Percentiles rank a stretch among this genome's conserved stretches.
Conservation (phyloP, 2,113 vertebrate species). For the Bagarius yarrelli region DNA sequence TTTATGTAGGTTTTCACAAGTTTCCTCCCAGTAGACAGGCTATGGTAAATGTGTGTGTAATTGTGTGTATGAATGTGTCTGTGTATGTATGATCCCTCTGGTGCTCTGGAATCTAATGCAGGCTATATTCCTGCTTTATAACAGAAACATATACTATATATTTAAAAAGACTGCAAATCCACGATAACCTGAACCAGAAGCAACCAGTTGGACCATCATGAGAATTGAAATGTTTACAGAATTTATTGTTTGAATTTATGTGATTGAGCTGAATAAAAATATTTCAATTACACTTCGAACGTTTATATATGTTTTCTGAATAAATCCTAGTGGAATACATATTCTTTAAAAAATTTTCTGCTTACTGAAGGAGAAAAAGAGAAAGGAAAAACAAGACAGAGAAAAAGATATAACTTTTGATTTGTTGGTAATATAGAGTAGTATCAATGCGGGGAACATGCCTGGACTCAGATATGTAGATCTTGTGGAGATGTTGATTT, state of each 20-base stretch:
- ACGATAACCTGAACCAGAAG: neutral
- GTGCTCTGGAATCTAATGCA: neutral
- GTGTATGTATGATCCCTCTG: neutral
- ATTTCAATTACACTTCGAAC: neutral
- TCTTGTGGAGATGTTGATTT: conserved; percentile 83
- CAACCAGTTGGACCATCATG: neutral
- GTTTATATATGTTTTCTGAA: too few relatives aligned
- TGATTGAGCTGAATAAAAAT: neutral
- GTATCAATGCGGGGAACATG: conserved; percentile 53
- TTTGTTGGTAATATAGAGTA: too few relatives aligned
- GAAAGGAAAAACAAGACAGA: too few relatives aligned
- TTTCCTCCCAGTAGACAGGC: neutral
- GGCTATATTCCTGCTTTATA: neutral
- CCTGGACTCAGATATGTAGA: conserved; percentile 78
- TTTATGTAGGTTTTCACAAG: neutral
- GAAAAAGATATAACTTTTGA: neutral
- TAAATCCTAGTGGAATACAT: neutral
- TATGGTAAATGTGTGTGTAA: neutral
- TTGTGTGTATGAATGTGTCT: neutral
- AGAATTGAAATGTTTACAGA: neutral
- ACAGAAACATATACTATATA: too few relatives aligned
- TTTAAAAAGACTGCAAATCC: neutral
- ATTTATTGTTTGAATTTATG: neutral
- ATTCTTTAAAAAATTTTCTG: neutral
- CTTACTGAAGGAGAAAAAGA: neutral